phyloP scores from a whole-genome alignment of 2,113 vertebrate genomes.

The Paedocypris sp. region DNA sequence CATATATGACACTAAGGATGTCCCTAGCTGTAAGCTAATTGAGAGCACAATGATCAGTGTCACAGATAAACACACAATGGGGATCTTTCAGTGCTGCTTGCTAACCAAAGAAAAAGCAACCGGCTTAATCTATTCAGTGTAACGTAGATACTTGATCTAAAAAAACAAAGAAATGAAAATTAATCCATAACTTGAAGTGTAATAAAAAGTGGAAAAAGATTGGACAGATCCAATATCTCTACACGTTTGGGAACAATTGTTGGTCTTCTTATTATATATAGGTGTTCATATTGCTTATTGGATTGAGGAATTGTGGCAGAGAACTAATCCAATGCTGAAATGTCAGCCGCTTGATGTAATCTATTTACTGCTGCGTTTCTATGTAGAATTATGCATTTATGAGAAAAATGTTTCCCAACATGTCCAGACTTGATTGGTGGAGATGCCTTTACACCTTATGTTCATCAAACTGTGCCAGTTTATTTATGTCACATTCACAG shows the following conservation, averaged over 20 bases:
- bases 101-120: too few species aligned
- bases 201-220: too few species aligned
- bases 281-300: constrained; percentile 1
- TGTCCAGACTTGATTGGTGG: constrained; percentile 26
- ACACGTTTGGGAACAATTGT: too few species aligned
- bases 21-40: constrained; percentile 4
- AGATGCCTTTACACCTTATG: constrained; percentile 32
- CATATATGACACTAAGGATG: constrained; percentile 13
- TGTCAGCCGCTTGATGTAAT: constrained; percentile 18
- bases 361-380: constrained; percentile 19
- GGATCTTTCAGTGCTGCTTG: neutral
- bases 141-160: too few species aligned
- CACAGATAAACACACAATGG: neutral
- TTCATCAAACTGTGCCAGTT: constrained; percentile 34
- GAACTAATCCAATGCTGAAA: constrained; percentile 4
- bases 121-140: too few species aligned
- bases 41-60: neutral
- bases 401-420: constrained; percentile 36
- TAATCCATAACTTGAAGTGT: too few species aligned
- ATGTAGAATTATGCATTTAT: constrained; percentile 28
- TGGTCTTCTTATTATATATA: constrained; percentile 4
- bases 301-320: neutral
- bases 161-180: too few species aligned
- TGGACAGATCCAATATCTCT: too few species aligned
- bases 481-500: constrained; percentile 32